A percentile compares a stretch with the other conserved stretches of the same genome.
These are phyloP conservation scores for Osmerus mordax DNA, from an alignment of 2,113 vertebrate genomes.

Conservation along the genomic window DNA sequence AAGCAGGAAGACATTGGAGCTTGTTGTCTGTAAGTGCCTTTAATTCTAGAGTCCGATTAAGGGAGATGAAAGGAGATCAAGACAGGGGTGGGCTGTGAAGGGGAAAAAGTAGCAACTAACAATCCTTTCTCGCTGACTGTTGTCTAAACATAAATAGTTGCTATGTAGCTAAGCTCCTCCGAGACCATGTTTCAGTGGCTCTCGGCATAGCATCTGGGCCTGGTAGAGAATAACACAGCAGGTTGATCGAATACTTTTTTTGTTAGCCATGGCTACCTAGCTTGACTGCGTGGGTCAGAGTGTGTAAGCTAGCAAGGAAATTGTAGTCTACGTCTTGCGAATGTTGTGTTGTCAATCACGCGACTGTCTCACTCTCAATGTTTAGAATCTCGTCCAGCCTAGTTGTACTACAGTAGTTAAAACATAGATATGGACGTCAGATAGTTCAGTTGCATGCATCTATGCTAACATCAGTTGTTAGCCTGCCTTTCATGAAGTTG, in stretches of 20 bases:
- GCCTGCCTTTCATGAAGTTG: background rate
- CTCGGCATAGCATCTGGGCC: slow-evolving; percentile 72
- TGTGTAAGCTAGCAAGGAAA: slow-evolving; percentile 27
- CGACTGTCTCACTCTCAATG: background rate
- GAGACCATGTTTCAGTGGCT: slow-evolving; percentile 55
- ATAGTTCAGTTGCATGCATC: slow-evolving; percentile 3
- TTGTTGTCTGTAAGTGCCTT: slow-evolving; percentile 75
- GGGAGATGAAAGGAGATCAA: slow-evolving; percentile 54
- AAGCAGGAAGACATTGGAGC: slow-evolving; percentile 67
- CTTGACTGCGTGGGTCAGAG: slow-evolving; percentile 49
- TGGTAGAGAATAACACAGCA: slow-evolving; percentile 50
- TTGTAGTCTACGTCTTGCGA: slow-evolving; percentile 11
- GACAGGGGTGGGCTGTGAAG: slow-evolving; percentile 57
- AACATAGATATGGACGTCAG: background rate
- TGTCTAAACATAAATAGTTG: slow-evolving; percentile 58
- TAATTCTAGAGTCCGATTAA: slow-evolving; percentile 63
- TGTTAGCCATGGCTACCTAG: slow-evolving; percentile 60
- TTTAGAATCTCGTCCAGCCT: background rate
- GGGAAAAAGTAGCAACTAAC: slow-evolving; percentile 76
- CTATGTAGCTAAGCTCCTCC: slow-evolving; percentile 57
- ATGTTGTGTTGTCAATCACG: slow-evolving; percentile 14
- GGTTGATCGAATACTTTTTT: slow-evolving; percentile 47
- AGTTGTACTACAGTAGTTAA: slow-evolving; percentile 29
- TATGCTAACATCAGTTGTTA: background rate
- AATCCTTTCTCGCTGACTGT: slow-evolving; percentile 66